Base-by-base conservation (phyloP, 2,888 invertebrate species). In the Pemphredon lugubris region DNA sequence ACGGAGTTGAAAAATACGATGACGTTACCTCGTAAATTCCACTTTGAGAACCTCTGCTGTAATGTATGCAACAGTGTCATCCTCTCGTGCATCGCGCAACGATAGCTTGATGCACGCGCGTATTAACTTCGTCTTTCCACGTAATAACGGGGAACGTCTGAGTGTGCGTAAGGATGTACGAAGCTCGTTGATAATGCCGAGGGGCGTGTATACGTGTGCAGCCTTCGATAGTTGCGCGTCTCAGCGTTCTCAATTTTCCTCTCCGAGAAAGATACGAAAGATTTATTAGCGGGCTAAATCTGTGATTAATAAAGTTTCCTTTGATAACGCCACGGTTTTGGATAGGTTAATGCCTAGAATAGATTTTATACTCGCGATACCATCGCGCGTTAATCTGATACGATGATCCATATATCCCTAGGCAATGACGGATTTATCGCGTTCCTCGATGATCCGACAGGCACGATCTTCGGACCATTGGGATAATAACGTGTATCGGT, bases 121-220 rank as follows among this genome's bases (percentile, higher is more conserved):
- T 39, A 37, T 67, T 44, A 39, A 54, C 34, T 44, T 32, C 16
- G 39, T 42, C 47, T 26, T 57, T 11, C 3, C 14, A 47, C 16
- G 60, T 50, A 64, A 65, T 42, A 60, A 65, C 51, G 47, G 58
- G 21, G 16, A 37, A 44, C 53, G 13, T 13, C 32, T 16, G 26
- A 55, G 44, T 37, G n/a, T 13, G 50, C 37, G 26, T 21, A 42
- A 13, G 23, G 40, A 48, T 23, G 23, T n/a, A n/a, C n/a, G n/a
- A n/a, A 34, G 32, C 30, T 13, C 45, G 51, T 18, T 21, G 21
- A 42, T 32, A 34, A 63, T 23, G 42, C 9, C 13, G 37, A 13
- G 32, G 30, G 1, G 30, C 9, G 30, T 9, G 34, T 7, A n/a
- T 3, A 7, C n/a, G 40, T 40, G 30, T 30, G 14, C 40, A 40